Evolutionary conservation across 1,140 invertebrate species (phyloP).

Genomic region (Drosophila lini): DNA sequence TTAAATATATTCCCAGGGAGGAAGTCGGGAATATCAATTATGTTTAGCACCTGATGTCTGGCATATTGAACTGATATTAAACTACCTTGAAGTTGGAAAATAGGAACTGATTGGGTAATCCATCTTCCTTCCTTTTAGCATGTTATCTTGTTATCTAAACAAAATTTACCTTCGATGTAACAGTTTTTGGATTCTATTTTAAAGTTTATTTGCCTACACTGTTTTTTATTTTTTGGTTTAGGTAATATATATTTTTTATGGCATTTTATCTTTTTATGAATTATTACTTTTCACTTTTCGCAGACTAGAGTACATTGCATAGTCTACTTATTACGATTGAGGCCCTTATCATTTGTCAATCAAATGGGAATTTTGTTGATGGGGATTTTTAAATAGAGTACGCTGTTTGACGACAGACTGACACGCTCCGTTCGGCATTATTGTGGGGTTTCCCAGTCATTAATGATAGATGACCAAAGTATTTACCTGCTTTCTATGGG

Average conservation of each 20-base stretch:
- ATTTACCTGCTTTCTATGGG: conserved; percentile 8
- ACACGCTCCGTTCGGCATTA: background rate
- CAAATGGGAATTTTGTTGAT: conserved; percentile 13
- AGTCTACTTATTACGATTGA: background rate
- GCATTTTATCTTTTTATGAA: background rate
- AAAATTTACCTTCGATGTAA: background rate
- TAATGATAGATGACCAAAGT: conserved; percentile 3
- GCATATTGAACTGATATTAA: conserved; percentile 1
- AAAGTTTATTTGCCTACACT: no score
- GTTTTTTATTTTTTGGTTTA: no score
- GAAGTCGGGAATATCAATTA: conserved; percentile 4
- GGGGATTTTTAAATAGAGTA: background rate
- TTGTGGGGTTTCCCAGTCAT: conserved; percentile 29
- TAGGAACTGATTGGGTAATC: background rate
- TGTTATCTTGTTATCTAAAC: background rate
- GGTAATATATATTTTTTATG: background rate
- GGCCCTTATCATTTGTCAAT: conserved; percentile 17
- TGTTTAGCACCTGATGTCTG: background rate
- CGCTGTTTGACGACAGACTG: no score
- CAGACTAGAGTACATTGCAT: background rate
- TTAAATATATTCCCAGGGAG: background rate
- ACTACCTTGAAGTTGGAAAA: background rate
- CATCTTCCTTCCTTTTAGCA: background rate
- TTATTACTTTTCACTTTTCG: background rate
- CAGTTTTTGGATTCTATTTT: no score